Evolutionary conservation across 1,140 invertebrate species (phyloP).

Genomic region (Drosophila persimilis): DNA sequence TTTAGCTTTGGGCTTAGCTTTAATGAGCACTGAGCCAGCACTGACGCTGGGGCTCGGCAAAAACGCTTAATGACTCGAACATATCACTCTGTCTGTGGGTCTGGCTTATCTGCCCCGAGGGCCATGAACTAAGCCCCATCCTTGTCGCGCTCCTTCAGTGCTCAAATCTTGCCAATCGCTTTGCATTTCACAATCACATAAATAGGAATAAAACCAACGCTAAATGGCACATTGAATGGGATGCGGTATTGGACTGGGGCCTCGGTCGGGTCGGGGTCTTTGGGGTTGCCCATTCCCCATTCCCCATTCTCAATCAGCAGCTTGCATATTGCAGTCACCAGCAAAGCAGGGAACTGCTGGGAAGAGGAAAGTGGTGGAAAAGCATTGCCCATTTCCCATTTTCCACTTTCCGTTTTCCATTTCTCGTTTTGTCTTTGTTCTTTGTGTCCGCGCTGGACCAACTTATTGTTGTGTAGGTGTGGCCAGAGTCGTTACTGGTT

Average conservation of each 20-base stretch:
- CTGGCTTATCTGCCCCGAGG: slow-evolving; percentile 57
- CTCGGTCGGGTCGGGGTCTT: background rate
- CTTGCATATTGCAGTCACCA: slow-evolving; percentile 29
- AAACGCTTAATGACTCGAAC: slow-evolving; percentile 70
- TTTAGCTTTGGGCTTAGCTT: slow-evolving; percentile 69
- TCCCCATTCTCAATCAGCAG: slow-evolving; percentile 21
- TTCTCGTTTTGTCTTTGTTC: slow-evolving; percentile 38
- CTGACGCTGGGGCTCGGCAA: slow-evolving; percentile 21
- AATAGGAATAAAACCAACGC: slow-evolving; percentile 64
- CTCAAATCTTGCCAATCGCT: slow-evolving; percentile 50
- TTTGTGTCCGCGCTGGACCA: slow-evolving; percentile 21
- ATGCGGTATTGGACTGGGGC: background rate
- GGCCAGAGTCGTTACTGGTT: slow-evolving; percentile 34
- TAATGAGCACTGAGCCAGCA: slow-evolving; percentile 49
- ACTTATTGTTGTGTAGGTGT: slow-evolving; percentile 28
- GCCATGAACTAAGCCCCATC: slow-evolving; percentile 12
- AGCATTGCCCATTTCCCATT: slow-evolving; percentile 40
- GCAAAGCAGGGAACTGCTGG: background rate
- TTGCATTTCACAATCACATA: slow-evolving; percentile 76
- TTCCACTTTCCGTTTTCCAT: slow-evolving; percentile 2
- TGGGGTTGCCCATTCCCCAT: background rate
- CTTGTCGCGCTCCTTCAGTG: slow-evolving; percentile 15
- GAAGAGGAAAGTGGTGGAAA: no score
- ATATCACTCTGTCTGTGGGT: slow-evolving; percentile 49
- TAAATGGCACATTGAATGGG: slow-evolving; percentile 42